Conservation (phyloP, 2,888 invertebrate species). For the Epiperipatus broadwayi region DNA sequence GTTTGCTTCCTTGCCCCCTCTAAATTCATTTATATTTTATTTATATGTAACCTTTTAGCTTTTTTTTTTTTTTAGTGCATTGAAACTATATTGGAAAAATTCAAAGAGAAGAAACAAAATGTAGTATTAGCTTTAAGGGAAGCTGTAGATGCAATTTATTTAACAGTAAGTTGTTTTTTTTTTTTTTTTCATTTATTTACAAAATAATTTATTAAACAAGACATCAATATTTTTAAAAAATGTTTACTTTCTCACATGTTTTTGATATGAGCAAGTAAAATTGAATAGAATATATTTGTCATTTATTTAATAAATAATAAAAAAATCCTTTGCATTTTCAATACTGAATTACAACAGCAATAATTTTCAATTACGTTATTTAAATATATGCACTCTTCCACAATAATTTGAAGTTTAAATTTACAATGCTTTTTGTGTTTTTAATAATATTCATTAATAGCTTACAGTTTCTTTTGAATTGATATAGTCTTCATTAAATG, state of each 20-base stretch:
- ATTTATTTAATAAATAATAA: too few relatives aligned
- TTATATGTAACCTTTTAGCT: too few relatives aligned
- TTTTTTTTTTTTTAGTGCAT: conserved; percentile 22
- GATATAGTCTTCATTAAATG: too few relatives aligned
- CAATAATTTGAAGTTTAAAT: too few relatives aligned
- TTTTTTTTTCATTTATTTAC: too few relatives aligned
- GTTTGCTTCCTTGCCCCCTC: conserved; percentile 13
- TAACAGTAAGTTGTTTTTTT: conserved; percentile 51
- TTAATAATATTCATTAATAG: too few relatives aligned
- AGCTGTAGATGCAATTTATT: conserved; percentile 70
- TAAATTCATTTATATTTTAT: conserved; percentile 11
- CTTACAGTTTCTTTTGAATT: too few relatives aligned
- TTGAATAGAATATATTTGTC: neutral
- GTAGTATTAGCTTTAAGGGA: conserved; percentile 71
- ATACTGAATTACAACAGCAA: too few relatives aligned
- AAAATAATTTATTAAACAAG: neutral
- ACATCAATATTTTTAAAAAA: neutral
- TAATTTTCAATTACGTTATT: too few relatives aligned
- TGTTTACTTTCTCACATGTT: neutral
- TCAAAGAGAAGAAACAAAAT: conserved; percentile 84
- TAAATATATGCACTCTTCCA: too few relatives aligned
- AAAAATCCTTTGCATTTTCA: too few relatives aligned
- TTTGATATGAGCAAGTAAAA: neutral
- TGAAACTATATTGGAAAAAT: conserved; percentile 66
- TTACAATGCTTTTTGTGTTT: too few relatives aligned